phyloP scores from a whole-genome alignment of 2,888 invertebrate species.

The Netelia inedita region DNA sequence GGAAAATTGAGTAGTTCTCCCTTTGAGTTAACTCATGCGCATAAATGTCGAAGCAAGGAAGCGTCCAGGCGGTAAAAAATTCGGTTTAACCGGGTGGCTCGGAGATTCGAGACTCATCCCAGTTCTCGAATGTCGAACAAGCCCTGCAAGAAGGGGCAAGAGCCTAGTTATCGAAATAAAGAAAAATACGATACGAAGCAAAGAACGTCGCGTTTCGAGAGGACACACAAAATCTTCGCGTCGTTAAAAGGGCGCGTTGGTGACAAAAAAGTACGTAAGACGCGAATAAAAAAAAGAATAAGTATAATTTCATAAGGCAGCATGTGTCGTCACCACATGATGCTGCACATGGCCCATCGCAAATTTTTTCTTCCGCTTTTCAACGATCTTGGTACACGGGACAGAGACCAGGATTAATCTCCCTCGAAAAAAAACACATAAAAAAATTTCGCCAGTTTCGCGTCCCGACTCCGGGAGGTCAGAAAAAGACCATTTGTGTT shows the following conservation, averaged over 20 bases:
- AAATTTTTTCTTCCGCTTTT: conserved; percentile 32
- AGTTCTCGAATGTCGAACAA: conserved; percentile 70
- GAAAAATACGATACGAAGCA: conserved; percentile 60
- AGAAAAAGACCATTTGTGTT: conserved; percentile 53
- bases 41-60: conserved; percentile 35
- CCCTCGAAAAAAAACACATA: conserved; percentile 17
- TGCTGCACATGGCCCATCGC: conserved; percentile 55
- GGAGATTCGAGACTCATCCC: conserved; percentile 44
- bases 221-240: neutral
- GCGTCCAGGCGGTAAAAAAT: conserved; percentile 62
- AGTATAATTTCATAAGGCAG: conserved; percentile 43
- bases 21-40: conserved; percentile 54
- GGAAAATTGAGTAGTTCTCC: conserved; percentile 5
- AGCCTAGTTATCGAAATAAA: conserved; percentile 66
- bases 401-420: conserved; percentile 50
- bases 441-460: conserved; percentile 44
- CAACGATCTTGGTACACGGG: conserved; percentile 1
- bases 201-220: neutral
- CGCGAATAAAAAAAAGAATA: conserved; percentile 30
- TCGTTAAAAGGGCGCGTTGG: conserved; percentile 20
- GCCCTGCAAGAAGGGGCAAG: conserved; percentile 36
- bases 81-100: conserved; percentile 47
- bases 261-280: conserved; percentile 23
- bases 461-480: conserved; percentile 57
- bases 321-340: conserved; percentile 63